Evolutionary conservation across 2,888 invertebrate species (phyloP), one percentile per base, ranked within the genome.

Genomic region (Panzeria rudis): DNA sequence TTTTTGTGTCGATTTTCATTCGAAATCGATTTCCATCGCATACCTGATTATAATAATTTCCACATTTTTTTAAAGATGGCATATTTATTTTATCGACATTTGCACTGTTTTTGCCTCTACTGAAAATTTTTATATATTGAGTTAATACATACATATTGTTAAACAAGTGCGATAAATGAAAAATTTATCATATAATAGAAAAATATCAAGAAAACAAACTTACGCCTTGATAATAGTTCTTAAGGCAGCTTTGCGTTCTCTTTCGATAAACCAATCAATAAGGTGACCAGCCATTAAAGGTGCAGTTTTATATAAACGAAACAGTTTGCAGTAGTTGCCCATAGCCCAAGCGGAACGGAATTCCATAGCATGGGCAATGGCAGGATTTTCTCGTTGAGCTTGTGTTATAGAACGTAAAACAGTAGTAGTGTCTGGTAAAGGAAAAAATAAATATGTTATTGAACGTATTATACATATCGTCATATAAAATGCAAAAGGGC

Each of bases 181-280:
- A n/a, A n/a, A n/a, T 8, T 35, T 7, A 35, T 7, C 35, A 35
- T 8, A 13, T 25, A 61, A 32, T 20, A 8, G 8, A 38, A 50
- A 25, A 35, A 23, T 23, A 35, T 15, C 2, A 47, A 0, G n/a
- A 20, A 64, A 0, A 44, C 13, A 47, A 41, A 98, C 98, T 94
- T 97, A 99, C 98, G 98, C 96, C 95, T 98, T 99, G 88, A 98
- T 95, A 93, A 99, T 97, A 92, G 95, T 95, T 93, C 97, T 98
- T 91, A 99, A 94, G 90, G 98, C 99, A 89, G 94, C 94, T 93
- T 97, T 98, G 91, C 99, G 94, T 93, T 99, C 98, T 90, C 99
- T 95, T 87, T 98, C 97, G 91, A 98, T 95, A 94, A 99, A 99
- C 98, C 99, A 98, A 93, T 99, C 99, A 94, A 99, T 97, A 88